Base-by-base conservation (phyloP, 1,140 invertebrate genomes). In the Drosophila parabipectinata region DNA sequence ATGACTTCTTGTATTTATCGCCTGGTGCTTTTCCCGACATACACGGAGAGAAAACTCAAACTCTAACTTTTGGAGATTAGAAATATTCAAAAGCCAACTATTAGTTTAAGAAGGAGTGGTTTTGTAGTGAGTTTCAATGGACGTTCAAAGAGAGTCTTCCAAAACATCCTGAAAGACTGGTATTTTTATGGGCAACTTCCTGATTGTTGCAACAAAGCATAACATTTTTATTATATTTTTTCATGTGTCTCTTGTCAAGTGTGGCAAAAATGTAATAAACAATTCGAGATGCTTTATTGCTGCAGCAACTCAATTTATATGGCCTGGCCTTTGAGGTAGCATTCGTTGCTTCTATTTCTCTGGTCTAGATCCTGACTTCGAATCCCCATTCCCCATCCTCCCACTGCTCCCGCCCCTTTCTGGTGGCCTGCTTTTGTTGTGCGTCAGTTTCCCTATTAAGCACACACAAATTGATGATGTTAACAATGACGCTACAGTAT, bases 381-480 rank as follows among this genome's bases (percentile, higher is more conserved):
- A 8, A 14, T 18, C 41, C 44, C 4, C 26, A 12, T 3, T 34
- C 15, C 28, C 37, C 18, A 37, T 12, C 50, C 30, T 15, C 39
- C 68, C 18, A 28, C 24, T 0, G 30, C 21, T 51, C 41, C 57
- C 32, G 41, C 48, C 41, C 52, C 21, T 50, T 26, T n/a, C 61
- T 80, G 41, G 30, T 67, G 63, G 67, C 66, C 67, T 79, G 64
- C 72, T 76, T 72, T 83, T 88, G 83, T 83, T 79, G 83, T 87
- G 83, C 79, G 83, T 87, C 83, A 87, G 84, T 87, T 87, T 79
- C 84, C 83, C 87, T 83, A 88, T 87, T 89, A 87, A 87, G 84
- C 84, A 82, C 83, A 89, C 83, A 87, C 83, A 87, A 87, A 88
- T 87, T 87, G 83, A 87, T 87, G 83, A 87, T 87, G 83, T 87